phyloP scores from a whole-genome alignment of 2,888 invertebrate genomes.

The Dasysyrphus tricinctus region DNA sequence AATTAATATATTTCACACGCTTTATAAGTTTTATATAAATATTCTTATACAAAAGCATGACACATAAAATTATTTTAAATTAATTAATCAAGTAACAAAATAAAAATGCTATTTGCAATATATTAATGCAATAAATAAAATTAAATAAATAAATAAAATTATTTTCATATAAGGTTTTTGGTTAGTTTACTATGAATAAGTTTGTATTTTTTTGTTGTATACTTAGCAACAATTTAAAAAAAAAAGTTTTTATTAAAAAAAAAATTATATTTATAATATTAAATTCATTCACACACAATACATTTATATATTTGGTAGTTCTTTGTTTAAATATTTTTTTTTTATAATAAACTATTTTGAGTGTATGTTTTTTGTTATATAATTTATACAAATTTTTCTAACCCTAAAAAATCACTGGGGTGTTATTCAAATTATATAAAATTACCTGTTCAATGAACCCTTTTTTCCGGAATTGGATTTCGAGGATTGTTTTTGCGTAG shows the following conservation, averaged over 20 bases:
- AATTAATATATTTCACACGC: constrained; percentile 62
- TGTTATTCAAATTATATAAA: constrained; percentile 27
- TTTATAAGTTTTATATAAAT: constrained; percentile 42
- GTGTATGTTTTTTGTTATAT: constrained; percentile 41
- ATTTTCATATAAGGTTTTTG: constrained; percentile 32
- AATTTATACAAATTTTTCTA: constrained; percentile 26
- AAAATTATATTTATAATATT: constrained; percentile 8
- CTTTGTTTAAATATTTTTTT: constrained; percentile 24
- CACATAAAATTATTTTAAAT: constrained; percentile 39
- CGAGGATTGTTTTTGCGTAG: constrained; percentile 76
- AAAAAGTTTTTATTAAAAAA: constrained; percentile 28
- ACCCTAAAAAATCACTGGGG: constrained; percentile 5
- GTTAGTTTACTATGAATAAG: constrained; percentile 43
- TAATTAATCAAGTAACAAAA: constrained; percentile 11
- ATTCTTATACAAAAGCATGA: constrained; percentile 61
- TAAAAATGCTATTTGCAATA: constrained; percentile 50
- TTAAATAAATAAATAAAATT: constrained; percentile 19
- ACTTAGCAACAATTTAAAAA: constrained; percentile 36
- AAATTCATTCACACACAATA: constrained; percentile 69
- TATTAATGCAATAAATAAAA: constrained; percentile 41
- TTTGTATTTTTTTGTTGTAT: constrained; percentile 4
- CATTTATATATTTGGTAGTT: constrained; percentile 40
- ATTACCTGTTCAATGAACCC: constrained; percentile 77
- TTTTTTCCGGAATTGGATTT: constrained; percentile 78
- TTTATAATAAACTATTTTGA: constrained; percentile 45